A percentile compares a stretch with the other conserved stretches of the same genome.
phyloP scores from a whole-genome alignment of 2,797 vertebrate species.

The Tinamus major region DNA sequence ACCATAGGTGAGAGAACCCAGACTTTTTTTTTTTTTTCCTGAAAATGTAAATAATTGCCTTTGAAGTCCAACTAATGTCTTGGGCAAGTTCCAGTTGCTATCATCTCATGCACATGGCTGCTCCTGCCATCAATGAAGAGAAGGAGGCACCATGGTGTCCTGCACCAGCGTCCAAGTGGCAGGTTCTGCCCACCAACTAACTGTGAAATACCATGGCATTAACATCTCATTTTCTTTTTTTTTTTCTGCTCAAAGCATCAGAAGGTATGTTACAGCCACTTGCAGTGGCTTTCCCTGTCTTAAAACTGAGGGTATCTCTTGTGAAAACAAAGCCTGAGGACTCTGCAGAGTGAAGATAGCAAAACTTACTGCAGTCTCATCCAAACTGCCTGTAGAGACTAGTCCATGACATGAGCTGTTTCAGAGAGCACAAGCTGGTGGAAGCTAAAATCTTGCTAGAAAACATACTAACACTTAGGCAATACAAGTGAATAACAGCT shows the following conservation, averaged over 20 bases:
- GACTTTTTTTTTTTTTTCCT: not conserved
- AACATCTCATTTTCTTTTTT: not conserved
- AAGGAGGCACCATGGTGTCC: not conserved
- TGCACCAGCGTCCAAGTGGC: not conserved
- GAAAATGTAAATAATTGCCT: not conserved
- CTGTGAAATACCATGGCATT: not conserved
- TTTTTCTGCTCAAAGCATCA: not conserved
- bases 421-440: not conserved
- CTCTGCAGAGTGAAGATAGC: accelerated
- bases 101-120: not conserved
- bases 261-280: not conserved
- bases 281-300: not conserved
- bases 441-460: not conserved
- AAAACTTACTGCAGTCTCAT: not conserved
- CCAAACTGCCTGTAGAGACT: not conserved
- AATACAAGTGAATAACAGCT: accelerated
- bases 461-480: not conserved
- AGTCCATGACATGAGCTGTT: not conserved
- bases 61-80: not conserved
- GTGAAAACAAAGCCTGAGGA: not conserved
- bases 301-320: not conserved
- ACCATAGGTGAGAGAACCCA: not conserved
- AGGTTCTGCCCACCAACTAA: not conserved
- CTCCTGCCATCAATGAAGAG: not conserved
- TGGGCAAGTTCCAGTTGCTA: not conserved